Evolutionary conservation across 2,888 invertebrate genomes (phyloP), one percentile per base, ranked within the genome.

Genomic region (Agonopterix heracliana): DNA sequence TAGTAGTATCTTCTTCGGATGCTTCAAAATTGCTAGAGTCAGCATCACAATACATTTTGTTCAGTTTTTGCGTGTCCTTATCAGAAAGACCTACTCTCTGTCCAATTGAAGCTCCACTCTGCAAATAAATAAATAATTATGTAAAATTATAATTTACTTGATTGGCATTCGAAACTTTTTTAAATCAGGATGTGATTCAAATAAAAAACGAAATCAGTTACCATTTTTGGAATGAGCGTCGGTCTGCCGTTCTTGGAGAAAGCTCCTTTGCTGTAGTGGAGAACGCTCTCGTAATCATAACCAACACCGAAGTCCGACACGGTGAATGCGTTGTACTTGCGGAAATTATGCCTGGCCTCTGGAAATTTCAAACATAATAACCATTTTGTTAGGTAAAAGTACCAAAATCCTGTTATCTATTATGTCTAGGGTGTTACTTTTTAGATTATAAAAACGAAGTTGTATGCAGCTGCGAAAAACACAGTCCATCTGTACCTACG

Each of bases 261-360:
- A 45, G 93, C 94, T 58, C 89, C 85, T 41, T 90, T 88, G 58
- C 93, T 91, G 66, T 94, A 94, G 71, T 94, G 94, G 90, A 94
- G 91, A 34, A 94, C 90, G 69, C 94, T 94, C 50, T 90, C 90
- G 65, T 94, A 94, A 79, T 94, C 94, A 66, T 94, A 94, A 10
- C 88, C 87, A 41, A 92, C 90, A 10, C 92, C 92, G 64, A 92
- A 93, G 71, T 93, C 92, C 5, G 92, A 90, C 40, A 94, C 91
- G 14, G 90, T 81, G 47, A 90, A 88, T 46, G 87, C 83, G 51
- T 91, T 90, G 71, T 93, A 93, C 73, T 94, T 94, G 54, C 92
- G 90, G 67, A 94, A 89, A 71, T 89, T 89, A 65, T 89, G 85
- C 47, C 78, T 74, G 36, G 84, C 80, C 53, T 73, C 89, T 89